Base-by-base conservation (phyloP, 2,797 vertebrate species). In the Chelon labrosus region DNA sequence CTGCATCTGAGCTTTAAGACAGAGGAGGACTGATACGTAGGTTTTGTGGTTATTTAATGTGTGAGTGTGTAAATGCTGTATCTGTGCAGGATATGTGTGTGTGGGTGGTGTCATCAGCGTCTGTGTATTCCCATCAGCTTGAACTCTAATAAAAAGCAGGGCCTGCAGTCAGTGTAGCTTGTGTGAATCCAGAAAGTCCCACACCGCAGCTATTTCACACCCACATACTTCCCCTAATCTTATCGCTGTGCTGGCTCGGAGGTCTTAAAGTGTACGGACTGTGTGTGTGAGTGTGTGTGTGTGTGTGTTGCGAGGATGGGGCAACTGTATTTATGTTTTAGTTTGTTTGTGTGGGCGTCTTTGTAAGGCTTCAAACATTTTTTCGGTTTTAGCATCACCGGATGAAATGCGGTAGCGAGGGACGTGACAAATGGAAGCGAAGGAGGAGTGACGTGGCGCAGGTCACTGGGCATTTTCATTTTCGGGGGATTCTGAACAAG, bases 181-280 rank as follows among this genome's bases (percentile, higher is more conserved):
- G 79, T 87, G 84, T 80, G 86, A 92, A 89, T 90, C 73, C 82
- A 89, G 65, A 88, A 90, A 91, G 86, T 90, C 87, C 89, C 88
- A 86, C 68, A 88, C 90, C 89, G 39, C 89, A 92, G 83, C 86
- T 91, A 92, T 92, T 92, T 92, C 78, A 94, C 92, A 91, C 91
- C 93, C 92, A 94, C 92, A 65, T 84, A 91, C 89, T 92, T 94
- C 91, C 92, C 88, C 88, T 91, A 87, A 89, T 92, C 85, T 91
- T 89, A 92, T 92, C 87, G 76, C 86, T 82, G 83, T 74, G 86
- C 79, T 79, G 80, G 83, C 88, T 87, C 82, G 55, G 82, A 85
- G 84, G 84, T 81, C 85, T 83, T 83, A 75, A 82, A 81, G 77
- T 59, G 65, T 49, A 70, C 51, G 16, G 53, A 60, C 66, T 51